These are phyloP conservation scores for Argya squamiceps DNA, from an alignment of 2,797 vertebrate species.

Conservation along the genomic window DNA sequence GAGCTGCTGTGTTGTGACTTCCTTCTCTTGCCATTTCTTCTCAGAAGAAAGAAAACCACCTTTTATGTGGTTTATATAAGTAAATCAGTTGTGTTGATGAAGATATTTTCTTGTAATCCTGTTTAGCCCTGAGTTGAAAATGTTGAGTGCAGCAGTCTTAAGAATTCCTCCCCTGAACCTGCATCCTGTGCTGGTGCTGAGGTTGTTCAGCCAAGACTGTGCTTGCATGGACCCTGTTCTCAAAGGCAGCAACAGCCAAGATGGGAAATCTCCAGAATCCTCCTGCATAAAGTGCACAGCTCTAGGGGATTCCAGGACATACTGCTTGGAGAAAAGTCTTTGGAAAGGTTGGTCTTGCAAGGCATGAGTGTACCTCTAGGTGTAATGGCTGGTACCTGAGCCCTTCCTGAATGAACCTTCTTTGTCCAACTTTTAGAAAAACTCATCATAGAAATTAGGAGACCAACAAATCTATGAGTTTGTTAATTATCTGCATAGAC, in stretches of 20 bases:
- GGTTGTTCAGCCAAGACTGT: neutral
- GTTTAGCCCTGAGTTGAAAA: neutral
- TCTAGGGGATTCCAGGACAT: neutral
- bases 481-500: neutral
- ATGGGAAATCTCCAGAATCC: neutral
- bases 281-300: neutral
- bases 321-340: neutral
- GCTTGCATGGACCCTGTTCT: fast-evolving
- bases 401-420: neutral
- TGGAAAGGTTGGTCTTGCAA: neutral
- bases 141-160: neutral
- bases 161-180: neutral
- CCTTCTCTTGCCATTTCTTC: neutral
- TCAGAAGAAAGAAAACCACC: neutral
- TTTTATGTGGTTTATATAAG: neutral
- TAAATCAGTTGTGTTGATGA: neutral
- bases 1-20: neutral
- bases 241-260: neutral
- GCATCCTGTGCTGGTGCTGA: neutral
- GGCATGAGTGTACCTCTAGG: too few species aligned
- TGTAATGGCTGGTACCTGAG: neutral
- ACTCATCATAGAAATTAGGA: neutral
- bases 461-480: neutral
- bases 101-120: neutral
- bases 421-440: neutral